A percentile compares a stretch with the other conserved stretches of the same genome.
Evolutionary conservation across 2,113 vertebrate species (phyloP).

Genomic region (Oenanthe oenanthe): DNA sequence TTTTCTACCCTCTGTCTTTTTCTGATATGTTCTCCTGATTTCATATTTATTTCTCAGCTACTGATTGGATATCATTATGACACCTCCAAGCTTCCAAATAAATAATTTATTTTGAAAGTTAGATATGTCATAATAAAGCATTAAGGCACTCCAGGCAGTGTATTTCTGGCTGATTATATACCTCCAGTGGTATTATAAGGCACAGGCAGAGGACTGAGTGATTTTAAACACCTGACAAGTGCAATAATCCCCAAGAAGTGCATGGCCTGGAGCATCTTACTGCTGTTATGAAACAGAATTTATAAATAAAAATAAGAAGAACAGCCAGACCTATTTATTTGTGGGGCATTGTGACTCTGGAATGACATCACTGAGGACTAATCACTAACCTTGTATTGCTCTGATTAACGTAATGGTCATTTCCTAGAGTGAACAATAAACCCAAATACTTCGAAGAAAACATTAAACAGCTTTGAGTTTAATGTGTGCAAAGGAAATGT

Average conservation of each 20-base stretch:
- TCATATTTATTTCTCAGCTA: constrained; percentile 43
- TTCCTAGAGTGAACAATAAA: constrained; percentile 61
- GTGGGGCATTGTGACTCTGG: constrained; percentile 41
- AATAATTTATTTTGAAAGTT: constrained; percentile 77
- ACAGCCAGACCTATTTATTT: constrained; percentile 72
- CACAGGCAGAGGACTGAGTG: constrained; percentile 65
- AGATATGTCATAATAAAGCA: constrained; percentile 76
- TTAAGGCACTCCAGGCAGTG: constrained; percentile 71
- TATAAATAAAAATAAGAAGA: constrained; percentile 82
- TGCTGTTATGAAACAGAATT: constrained; percentile 82
- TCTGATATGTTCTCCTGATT: constrained; percentile 27
- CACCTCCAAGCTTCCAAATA: constrained; percentile 66
- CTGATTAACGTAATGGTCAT: not conserved
- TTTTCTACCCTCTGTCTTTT: not conserved
- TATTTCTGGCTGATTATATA: constrained; percentile 72
- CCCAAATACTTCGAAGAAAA: constrained; percentile 44
- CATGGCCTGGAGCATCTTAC: constrained; percentile 76
- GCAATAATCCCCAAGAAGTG: constrained; percentile 78
- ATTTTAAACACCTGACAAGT: constrained; percentile 80
- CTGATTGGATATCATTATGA: constrained; percentile 58
- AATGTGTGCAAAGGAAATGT: constrained; percentile 58
- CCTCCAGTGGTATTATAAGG: constrained; percentile 71
- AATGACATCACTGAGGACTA: constrained; percentile 68
- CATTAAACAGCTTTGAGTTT: constrained; percentile 57
- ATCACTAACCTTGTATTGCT: constrained; percentile 51